phyloP scores from a whole-genome alignment of 2,888 invertebrate genomes.

The Druceiella hillmani region DNA sequence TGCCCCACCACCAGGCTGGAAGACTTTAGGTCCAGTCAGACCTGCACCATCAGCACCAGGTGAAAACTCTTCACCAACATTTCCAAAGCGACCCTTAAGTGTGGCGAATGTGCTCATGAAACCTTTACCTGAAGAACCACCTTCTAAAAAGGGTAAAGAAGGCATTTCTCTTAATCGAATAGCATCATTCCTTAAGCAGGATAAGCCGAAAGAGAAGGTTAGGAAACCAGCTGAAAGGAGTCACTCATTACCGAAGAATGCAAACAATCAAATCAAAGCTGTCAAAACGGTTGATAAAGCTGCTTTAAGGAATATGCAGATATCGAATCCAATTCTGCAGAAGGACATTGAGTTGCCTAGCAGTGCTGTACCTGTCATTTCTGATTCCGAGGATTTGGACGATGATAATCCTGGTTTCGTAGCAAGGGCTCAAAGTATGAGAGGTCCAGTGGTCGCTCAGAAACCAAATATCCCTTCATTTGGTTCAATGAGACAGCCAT shows the following conservation, averaged over 20 bases:
- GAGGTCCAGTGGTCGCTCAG: constrained; percentile 49
- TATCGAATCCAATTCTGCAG: constrained; percentile 78
- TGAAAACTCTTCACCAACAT: constrained; percentile 31
- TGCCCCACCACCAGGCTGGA: constrained; percentile 37
- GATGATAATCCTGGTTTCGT: constrained; percentile 55
- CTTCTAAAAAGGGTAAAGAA: constrained; percentile 49
- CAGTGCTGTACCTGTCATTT: constrained; percentile 56
- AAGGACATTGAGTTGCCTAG: constrained; percentile 57
- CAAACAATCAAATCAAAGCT: constrained; percentile 54
- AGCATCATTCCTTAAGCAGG: constrained; percentile 68
- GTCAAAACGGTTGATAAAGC: constrained; percentile 66
- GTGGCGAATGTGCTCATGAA: constrained; percentile 39
- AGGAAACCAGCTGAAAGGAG: constrained; percentile 47
- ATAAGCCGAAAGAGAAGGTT: constrained; percentile 48
- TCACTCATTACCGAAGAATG: constrained; percentile 55
- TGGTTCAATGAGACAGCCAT: constrained; percentile 76
- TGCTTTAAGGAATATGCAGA: constrained; percentile 67
- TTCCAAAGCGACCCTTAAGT: constrained; percentile 49
- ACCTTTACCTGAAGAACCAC: constrained; percentile 45
- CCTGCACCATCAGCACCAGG: constrained; percentile 53
- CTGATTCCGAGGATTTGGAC: constrained; percentile 47
- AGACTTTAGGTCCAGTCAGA: constrained; percentile 54
- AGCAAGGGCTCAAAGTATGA: constrained; percentile 78
- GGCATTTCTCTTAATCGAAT: constrained; percentile 64
- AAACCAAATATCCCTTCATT: constrained; percentile 68